Percentiles rank a stretch among this genome's conserved stretches.
These are phyloP conservation scores for Plagodis pulveraria DNA, from an alignment of 2,888 invertebrate genomes.

Conservation along the genomic window DNA sequence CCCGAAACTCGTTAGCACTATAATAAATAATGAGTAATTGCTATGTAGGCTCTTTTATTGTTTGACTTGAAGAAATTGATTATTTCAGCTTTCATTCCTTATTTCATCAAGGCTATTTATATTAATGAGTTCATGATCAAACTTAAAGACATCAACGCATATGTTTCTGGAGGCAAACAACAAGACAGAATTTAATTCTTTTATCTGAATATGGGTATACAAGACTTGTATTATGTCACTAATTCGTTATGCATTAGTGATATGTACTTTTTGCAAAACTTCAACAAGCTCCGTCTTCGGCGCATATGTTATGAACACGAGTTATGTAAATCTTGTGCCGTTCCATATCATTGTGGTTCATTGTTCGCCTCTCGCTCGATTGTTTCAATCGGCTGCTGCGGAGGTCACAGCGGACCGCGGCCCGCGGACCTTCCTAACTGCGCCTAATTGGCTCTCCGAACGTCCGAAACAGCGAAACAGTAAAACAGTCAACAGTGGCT, in stretches of 20 bases:
- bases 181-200: too few relatives aligned
- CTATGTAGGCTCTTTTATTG: constrained; percentile 9
- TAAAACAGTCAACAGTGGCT: constrained; percentile 67
- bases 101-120: too few relatives aligned
- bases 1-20: constrained; percentile 23
- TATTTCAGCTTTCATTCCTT: neutral
- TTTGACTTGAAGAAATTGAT: constrained; percentile 2
- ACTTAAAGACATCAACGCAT: too few relatives aligned
- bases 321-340: constrained; percentile 57
- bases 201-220: too few relatives aligned
- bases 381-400: constrained; percentile 53
- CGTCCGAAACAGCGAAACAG: constrained; percentile 44
- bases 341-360: constrained; percentile 55
- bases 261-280: neutral
- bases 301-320: constrained; percentile 28
- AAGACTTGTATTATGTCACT: too few relatives aligned
- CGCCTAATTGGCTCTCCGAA: constrained; percentile 47
- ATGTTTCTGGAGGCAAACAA: too few relatives aligned
- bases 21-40: constrained; percentile 24
- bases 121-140: too few relatives aligned
- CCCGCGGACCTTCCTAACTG: constrained; percentile 2
- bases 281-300: neutral
- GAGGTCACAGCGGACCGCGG: constrained; percentile 32
- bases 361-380: constrained; percentile 54
- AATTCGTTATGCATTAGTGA: neutral